A percentile compares a stretch with the other conserved stretches of the same genome.
phyloP scores from a whole-genome alignment of 35 echinoderm and acorn worm species.

The Heliocidaris erythrogramma region DNA sequence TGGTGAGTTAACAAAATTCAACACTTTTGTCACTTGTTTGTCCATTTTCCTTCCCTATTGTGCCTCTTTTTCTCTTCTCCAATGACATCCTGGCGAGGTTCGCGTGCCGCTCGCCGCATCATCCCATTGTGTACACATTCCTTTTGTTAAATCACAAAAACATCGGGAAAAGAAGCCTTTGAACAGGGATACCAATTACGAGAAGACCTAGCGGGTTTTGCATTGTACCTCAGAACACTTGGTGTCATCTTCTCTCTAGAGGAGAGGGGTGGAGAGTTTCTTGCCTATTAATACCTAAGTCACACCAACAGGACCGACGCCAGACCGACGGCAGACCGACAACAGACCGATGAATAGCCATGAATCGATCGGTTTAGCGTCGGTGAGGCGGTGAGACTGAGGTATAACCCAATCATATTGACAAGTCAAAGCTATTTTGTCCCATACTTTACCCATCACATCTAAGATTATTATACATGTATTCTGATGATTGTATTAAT shows the following conservation, averaged over 20 bases:
- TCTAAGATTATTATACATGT: no score
- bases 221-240: neutral
- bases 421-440: no score
- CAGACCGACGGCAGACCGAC: no score
- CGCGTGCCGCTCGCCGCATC: neutral
- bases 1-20: neutral
- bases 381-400: no score
- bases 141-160: neutral
- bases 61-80: neutral
- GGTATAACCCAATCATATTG: no score
- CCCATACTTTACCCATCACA: no score
- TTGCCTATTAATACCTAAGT: neutral
- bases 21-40: neutral
- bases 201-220: neutral
- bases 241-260: neutral
- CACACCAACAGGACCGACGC: no score
- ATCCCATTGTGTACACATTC: neutral
- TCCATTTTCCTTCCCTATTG: neutral
- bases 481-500: no score
- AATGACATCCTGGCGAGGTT: neutral
- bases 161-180: neutral
- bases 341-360: no score
- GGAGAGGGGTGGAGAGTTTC: neutral
- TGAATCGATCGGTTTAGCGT: no score
- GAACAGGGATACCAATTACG: neutral